Conservation (phyloP, 1,140 invertebrate species). For the Helicoverpa zea region DNA sequence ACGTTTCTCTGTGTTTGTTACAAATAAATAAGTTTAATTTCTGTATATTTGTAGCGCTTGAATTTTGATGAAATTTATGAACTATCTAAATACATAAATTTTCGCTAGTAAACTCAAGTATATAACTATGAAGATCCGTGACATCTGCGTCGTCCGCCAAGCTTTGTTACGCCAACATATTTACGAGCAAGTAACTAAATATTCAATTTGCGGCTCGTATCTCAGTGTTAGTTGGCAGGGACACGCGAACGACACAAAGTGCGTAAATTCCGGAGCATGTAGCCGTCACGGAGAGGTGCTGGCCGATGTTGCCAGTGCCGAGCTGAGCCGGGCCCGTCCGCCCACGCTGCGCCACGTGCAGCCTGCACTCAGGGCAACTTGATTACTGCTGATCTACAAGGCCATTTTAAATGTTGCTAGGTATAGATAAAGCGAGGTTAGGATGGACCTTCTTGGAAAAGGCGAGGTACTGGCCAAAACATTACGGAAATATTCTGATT, state of each 20-base stretch:
- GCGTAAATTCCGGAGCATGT: slow-evolving; percentile 36
- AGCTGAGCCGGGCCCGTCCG: slow-evolving; percentile 65
- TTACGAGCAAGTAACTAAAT: slow-evolving; percentile 40
- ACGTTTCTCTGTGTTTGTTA: too few species aligned
- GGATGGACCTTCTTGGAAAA: not conserved
- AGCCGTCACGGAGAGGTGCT: slow-evolving; percentile 50
- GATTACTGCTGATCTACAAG: slow-evolving; percentile 33
- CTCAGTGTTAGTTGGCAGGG: slow-evolving; percentile 43
- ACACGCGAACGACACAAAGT: slow-evolving; percentile 30
- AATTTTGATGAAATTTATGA: too few species aligned
- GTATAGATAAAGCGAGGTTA: too few species aligned
- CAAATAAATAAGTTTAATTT: too few species aligned
- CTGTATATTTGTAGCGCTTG: too few species aligned
- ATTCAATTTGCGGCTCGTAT: slow-evolving; percentile 44
- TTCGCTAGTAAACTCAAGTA: too few species aligned
- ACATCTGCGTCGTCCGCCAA: not conserved
- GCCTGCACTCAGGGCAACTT: slow-evolving; percentile 47
- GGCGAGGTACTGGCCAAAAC: not conserved
- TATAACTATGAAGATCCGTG: not conserved
- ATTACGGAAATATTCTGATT: too few species aligned
- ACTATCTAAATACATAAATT: too few species aligned
- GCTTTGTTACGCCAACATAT: slow-evolving; percentile 36
- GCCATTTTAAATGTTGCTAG: not conserved
- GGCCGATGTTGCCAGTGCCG: slow-evolving; percentile 50
- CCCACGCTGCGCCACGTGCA: slow-evolving; percentile 70